phyloP scores from a whole-genome alignment of 2,113 vertebrate species.

The Emydura subglobosa region DNA sequence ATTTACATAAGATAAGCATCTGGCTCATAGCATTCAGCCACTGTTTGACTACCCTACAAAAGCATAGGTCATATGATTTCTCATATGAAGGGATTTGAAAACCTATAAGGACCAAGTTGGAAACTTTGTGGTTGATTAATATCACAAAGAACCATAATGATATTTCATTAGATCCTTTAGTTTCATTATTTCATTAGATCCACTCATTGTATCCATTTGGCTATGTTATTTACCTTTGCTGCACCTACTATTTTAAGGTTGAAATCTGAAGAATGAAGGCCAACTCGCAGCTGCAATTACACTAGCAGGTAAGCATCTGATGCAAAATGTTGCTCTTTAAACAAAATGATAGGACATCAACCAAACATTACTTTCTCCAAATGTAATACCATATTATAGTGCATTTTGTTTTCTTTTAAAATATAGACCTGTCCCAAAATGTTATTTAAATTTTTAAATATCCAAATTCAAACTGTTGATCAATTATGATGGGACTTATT shows the following conservation, averaged over 20 bases:
- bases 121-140: neutral
- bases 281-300: neutral
- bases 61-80: neutral
- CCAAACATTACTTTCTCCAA: neutral
- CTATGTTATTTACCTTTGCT: neutral
- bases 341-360: neutral
- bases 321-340: neutral
- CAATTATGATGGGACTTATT: neutral
- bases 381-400: neutral
- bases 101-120: neutral
- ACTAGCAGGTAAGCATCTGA: neutral
- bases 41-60: neutral
- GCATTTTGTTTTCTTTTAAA: neutral
- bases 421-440: neutral
- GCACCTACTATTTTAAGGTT: neutral
- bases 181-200: neutral
- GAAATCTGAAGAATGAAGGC: neutral
- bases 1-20: neutral
- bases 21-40: accelerated
- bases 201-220: neutral
- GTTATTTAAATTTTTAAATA: neutral
- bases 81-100: neutral
- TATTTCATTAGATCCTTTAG: neutral
- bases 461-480: neutral
- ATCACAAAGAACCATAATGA: neutral